Conservation (phyloP, 2,797 vertebrate species). For the Poecilia wingei region DNA sequence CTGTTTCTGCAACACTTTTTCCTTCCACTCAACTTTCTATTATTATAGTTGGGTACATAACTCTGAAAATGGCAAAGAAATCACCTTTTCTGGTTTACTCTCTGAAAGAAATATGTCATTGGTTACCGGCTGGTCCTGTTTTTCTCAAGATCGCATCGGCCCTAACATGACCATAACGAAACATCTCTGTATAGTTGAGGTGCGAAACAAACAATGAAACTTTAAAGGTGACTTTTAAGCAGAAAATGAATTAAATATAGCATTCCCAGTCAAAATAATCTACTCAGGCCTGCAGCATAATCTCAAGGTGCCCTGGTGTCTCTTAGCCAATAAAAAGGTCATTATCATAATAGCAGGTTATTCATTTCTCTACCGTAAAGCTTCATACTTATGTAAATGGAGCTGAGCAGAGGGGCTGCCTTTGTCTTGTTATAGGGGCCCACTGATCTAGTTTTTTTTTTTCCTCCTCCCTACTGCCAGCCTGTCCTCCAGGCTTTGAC, state of each 20-base stretch:
- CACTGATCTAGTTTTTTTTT: conserved; percentile 71
- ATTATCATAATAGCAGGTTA: conserved; percentile 65
- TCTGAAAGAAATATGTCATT: neutral
- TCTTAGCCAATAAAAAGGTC: conserved; percentile 58
- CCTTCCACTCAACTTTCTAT: neutral
- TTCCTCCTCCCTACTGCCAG: conserved; percentile 50
- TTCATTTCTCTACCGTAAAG: conserved; percentile 60
- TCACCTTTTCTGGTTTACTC: neutral
- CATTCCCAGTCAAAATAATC: conserved; percentile 38
- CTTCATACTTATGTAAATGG: conserved; percentile 70
- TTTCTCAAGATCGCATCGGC: neutral
- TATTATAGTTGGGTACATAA: neutral
- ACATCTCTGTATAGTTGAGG: neutral
- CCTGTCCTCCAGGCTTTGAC: conserved; percentile 64
- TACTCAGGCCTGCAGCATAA: conserved; percentile 33
- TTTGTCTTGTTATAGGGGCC: conserved; percentile 62
- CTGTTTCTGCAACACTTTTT: neutral
- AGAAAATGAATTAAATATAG: conserved; percentile 34
- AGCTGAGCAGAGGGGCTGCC: conserved; percentile 43
- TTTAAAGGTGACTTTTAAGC: conserved; percentile 24
- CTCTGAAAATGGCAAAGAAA: neutral
- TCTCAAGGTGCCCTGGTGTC: conserved; percentile 64
- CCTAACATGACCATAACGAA: neutral
- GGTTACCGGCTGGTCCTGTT: neutral
- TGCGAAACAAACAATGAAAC: conserved; percentile 1